A percentile compares a stretch with the other conserved stretches of the same genome.
phyloP scores from a whole-genome alignment of 2,113 vertebrate genomes.

The human (Homo sapiens) region GRCh38 chr11:8840501-8841000 shows the following conservation, averaged over 20 bases:
- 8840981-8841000: not conserved
- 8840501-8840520: slow-evolving; percentile 58
- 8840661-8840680: slow-evolving; percentile 14
- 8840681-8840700: not conserved
- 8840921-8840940: not conserved
- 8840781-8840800: not conserved
- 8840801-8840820: not conserved
- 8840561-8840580: slow-evolving; percentile 16
- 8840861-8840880: not conserved
- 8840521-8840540: slow-evolving; percentile 54
- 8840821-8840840: not conserved
- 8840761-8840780: not conserved
- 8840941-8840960: not conserved
- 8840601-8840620: not conserved
- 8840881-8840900: not conserved
- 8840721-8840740: not conserved
- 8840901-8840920: not conserved
- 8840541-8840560: slow-evolving; percentile 42
- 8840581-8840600: slow-evolving; percentile 42
- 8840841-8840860: not conserved
- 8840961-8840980: not conserved
- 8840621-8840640: not conserved
- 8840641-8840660: not conserved
- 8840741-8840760: not conserved
- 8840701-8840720: not conserved